Base-by-base conservation (phyloP, 2,888 invertebrate species). In the Hypercompe scribonia region DNA sequence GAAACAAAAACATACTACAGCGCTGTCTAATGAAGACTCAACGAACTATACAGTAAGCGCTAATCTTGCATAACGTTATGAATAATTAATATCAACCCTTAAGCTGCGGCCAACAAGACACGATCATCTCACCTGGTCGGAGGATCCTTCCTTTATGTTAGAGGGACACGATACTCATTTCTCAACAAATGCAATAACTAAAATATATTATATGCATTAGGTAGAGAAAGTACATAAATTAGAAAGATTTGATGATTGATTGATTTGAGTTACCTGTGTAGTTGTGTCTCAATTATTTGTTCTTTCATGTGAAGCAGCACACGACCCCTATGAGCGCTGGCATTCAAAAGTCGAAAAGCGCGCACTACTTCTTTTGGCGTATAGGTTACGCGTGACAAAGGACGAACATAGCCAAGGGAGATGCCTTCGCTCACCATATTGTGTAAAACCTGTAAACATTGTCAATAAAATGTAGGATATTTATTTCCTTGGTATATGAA, bases 371-470 rank as follows among this genome's bases (percentile, higher is more conserved):
- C 83, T 0, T 66, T 66, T 11, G 81, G 71, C 3, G 71, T 76
- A 71, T 87, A 92, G 31, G 86, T 83, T 8, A 91, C 86, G 10
- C 90, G 87, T 0, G 91, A 82, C 54, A 93, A 72, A 0, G 93
- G 93, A 8, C 88, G 86, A 24, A 93, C 92, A 74, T 87, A 90
- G 0, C 93, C 93, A 0, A 77, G 81, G 0, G 80, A 72, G 39
- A 93, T 92, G 3, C 93, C 93, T 15, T 91, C 90, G 31, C 85
- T 85, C 36, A 93, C 67, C 77, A 91, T 73, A 0, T 34, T 10
- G 50, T 89, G 91, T 21, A 93, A 66, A 7, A 66, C 73, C 90
- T 91, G 82, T 11, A 72, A 79, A 36, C 28, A n/a, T 69, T 31
- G 11, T 64, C 11, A 68, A 61, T 39, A 36, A 3, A 24, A 34